These are phyloP conservation scores for Spilogale gracilis DNA, from an alignment of 2,113 vertebrate genomes.

Conservation along the genomic window DNA sequence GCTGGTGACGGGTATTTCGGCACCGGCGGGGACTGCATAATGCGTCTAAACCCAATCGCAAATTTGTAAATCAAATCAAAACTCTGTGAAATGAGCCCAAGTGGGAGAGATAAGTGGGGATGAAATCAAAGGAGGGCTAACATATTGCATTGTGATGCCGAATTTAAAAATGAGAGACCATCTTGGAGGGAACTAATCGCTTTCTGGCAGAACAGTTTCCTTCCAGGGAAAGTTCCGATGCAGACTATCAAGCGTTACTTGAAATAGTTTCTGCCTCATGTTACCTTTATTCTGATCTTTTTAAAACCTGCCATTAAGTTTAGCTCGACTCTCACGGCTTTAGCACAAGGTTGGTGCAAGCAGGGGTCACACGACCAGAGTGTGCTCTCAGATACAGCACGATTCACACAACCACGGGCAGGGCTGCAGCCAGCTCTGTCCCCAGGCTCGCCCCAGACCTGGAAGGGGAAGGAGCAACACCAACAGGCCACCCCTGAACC, in stretches of 20 bases:
- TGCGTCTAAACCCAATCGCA: constrained; percentile 60
- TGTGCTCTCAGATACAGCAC: rapidly evolving
- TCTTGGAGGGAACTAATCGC: neutral
- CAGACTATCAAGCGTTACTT: neutral
- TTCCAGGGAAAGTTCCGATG: neutral
- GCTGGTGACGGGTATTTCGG: neutral
- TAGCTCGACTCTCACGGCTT: neutral
- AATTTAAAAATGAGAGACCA: neutral
- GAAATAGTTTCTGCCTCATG: neutral
- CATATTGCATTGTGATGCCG: neutral
- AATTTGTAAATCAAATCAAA: constrained; percentile 79
- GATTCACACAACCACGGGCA: rapidly evolving
- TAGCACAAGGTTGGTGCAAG: neutral
- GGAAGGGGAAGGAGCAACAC: rapidly evolving
- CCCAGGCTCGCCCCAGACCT: rapidly evolving
- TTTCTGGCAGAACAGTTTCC: neutral
- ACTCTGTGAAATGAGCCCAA: neutral
- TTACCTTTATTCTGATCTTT: neutral
- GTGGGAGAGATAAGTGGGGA: neutral
- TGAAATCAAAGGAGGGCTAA: constrained; percentile 19
- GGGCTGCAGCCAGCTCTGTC: too few relatives aligned
- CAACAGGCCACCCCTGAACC: rapidly evolving
- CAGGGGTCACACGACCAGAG: rapidly evolving
- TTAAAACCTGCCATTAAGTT: neutral
- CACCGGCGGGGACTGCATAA: neutral